Base-by-base conservation (phyloP, 2,888 invertebrate species). In the Alsophila aescularia region DNA sequence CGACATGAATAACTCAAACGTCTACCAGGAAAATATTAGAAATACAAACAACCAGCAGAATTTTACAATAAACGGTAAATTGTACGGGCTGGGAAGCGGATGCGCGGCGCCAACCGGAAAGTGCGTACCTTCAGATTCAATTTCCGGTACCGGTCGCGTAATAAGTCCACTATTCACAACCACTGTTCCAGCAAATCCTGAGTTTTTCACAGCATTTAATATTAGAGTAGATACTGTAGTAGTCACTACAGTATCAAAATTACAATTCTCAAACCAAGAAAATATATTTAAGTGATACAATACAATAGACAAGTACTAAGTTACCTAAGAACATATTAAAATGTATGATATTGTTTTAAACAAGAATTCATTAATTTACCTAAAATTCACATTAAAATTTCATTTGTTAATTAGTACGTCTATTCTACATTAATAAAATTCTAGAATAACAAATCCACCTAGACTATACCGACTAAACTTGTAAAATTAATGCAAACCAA, bases 61-160 rank as follows among this genome's bases (percentile, higher is more conserved):
- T 71, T 69, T 72, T 63, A 69, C 72, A 80, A 76, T 78, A 77
- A 75, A 74, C 71, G 68, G 72, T 75, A 72, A 73, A 75, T 69
- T 72, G 69, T 70, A 75, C 73, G 70, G 72, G 68, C 64, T 69
- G 69, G 69, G 75, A 77, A 74, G 70, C 81, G 83, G 82, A 84
- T 83, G 75, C 75, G 73, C 75, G 75, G 75, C 75, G 77, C 77
- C 81, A 77, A 73, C 81, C 84, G 85, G 88, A 86, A 85, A 83
- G 85, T 87, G 87, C 89, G 87, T 88, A 85, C 85, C 85, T 85
- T 77, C 83, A 85, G 85, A 89, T 88, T 87, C 87, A 88, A 90
- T 90, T 88, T 90, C 87, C 90, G 87, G 68, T 78, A 72, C 81
- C 83, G 83, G 82, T 75, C 79, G 79, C 77, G 82, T 87, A 87